These are phyloP conservation scores for Agraylea sexmaculata DNA, from an alignment of 1,140 invertebrate genomes.

Conservation along the genomic window DNA sequence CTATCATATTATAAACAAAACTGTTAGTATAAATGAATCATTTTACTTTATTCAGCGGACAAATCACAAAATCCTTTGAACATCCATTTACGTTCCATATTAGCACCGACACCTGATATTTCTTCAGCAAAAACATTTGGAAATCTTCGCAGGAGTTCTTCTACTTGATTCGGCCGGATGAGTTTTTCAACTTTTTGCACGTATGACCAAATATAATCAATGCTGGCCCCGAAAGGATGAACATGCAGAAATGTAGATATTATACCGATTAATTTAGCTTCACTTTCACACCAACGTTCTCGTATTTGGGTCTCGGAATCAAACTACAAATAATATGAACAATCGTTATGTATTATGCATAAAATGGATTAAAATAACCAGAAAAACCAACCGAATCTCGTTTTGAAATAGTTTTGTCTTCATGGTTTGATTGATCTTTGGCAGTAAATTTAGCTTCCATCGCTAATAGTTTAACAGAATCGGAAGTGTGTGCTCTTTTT, in stretches of 20 bases:
- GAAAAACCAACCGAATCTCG: no score
- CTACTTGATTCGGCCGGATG: conserved; percentile 57
- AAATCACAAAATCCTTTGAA: conserved; percentile 58
- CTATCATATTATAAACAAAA: no score
- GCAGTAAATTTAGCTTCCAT: conserved; percentile 52
- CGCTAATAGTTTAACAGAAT: conserved; percentile 32
- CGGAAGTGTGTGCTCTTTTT: conserved; percentile 19
- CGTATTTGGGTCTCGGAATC: no score
- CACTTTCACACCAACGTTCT: conserved; percentile 24
- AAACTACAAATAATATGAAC: no score
- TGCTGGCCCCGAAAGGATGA: conserved; percentile 75
- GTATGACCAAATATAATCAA: conserved; percentile 77
- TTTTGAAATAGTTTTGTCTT: no score
- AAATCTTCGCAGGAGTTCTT: conserved; percentile 60
- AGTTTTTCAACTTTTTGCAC: conserved; percentile 60
- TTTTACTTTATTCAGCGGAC: background rate
- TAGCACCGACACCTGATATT: conserved; percentile 60
- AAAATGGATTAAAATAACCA: no score
- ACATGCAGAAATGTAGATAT: conserved; percentile 76
- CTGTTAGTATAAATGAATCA: no score
- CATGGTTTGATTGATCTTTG: conserved; percentile 51
- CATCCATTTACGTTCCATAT: conserved; percentile 66
- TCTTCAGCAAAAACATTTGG: conserved; percentile 66
- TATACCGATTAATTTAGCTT: conserved; percentile 62
- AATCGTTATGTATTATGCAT: no score